Percentiles rank a stretch among this genome's conserved stretches.
These are phyloP conservation scores for Anguilla anguilla DNA, from an alignment of 2,797 vertebrate species.

Conservation along the genomic window DNA sequence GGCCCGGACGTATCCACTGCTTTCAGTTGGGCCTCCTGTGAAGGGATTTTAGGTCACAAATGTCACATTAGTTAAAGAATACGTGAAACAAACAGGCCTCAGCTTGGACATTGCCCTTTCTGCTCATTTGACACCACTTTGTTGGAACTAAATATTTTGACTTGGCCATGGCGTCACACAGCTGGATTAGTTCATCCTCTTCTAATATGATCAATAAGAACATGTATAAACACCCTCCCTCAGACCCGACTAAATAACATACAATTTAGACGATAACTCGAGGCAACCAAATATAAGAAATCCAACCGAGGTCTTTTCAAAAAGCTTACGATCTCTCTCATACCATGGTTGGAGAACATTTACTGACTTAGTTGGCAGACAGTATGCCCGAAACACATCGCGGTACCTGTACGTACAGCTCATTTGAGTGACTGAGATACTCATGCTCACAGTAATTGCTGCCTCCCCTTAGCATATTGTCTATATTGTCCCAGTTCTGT, in stretches of 20 bases:
- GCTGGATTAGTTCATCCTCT: not conserved
- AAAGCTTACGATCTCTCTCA: not conserved
- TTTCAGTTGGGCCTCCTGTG: not conserved
- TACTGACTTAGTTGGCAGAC: not conserved
- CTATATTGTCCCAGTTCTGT: not conserved
- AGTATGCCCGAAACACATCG: not conserved
- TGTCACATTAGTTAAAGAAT: not conserved
- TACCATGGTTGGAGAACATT: not conserved
- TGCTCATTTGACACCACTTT: not conserved
- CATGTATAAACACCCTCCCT: not conserved
- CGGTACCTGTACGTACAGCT: not conserved
- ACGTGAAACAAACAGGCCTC: not conserved
- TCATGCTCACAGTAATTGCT: no score
- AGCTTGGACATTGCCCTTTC: not conserved
- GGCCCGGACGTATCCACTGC: not conserved
- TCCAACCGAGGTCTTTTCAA: not conserved
- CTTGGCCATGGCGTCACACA: not conserved
- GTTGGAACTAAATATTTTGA: slow-evolving; percentile 7
- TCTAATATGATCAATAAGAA: not conserved
- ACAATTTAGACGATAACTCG: not conserved
- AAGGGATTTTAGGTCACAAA: not conserved
- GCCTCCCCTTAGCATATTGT: not conserved
- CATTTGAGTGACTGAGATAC: not conserved
- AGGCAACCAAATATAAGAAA: not conserved
- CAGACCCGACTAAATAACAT: not conserved